These are phyloP conservation scores for Dascyllus trimaculatus DNA, from an alignment of 2,113 vertebrate species.

Conservation along the genomic window DNA sequence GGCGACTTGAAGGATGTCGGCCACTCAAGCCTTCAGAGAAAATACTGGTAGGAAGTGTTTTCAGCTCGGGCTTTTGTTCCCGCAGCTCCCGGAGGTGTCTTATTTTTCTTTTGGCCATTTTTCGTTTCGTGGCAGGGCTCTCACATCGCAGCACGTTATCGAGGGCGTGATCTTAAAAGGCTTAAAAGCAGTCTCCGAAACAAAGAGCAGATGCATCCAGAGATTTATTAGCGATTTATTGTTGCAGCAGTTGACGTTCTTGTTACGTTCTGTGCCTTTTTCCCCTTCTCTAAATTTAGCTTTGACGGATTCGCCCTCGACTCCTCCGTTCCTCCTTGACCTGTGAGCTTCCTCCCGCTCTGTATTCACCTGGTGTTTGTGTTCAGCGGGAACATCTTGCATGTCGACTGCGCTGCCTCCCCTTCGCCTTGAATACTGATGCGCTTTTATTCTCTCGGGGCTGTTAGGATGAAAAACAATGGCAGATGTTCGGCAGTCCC, in stretches of 20 bases:
- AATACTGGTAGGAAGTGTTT: neutral
- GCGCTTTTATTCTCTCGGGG: constrained; percentile 18
- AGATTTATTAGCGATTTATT: too few species aligned
- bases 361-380: constrained; percentile 41
- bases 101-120: neutral
- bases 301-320: neutral
- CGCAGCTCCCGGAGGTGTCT: neutral
- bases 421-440: constrained; percentile 52
- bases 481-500: constrained; percentile 55
- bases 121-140: neutral
- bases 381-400: constrained; percentile 36
- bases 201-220: neutral
- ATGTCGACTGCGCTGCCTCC: constrained; percentile 51
- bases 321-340: constrained; percentile 22
- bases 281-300: neutral
- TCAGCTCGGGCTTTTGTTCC: constrained; percentile 18
- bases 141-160: neutral
- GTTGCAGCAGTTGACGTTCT: too few species aligned
- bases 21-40: neutral
- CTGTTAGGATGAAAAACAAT: constrained; percentile 50
- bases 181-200: neutral
- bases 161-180: neutral
- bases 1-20: neutral
- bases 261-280: too few species aligned
- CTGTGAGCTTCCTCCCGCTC: neutral